A percentile compares a stretch with the other conserved stretches of the same genome.
These are phyloP conservation scores for Petaurus breviceps DNA, from an alignment of 2,113 vertebrate species.

Conservation along the genomic window DNA sequence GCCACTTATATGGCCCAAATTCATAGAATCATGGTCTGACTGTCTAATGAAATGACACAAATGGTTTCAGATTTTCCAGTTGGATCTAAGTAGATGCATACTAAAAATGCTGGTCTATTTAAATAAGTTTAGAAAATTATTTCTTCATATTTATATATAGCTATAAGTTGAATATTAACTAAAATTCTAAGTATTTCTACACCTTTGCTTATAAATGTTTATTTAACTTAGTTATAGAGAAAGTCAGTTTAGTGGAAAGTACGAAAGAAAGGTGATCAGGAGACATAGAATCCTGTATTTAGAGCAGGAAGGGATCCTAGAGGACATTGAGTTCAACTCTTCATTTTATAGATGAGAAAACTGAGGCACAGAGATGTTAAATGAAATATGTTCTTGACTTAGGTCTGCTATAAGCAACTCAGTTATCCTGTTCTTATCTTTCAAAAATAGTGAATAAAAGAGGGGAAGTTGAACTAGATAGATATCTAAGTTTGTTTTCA, in stretches of 20 bases:
- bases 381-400: background rate
- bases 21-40: background rate
- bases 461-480: background rate
- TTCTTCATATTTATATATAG: no score
- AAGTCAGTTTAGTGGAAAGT: background rate
- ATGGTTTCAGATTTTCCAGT: background rate
- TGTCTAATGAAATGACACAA: background rate
- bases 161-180: background rate
- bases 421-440: background rate
- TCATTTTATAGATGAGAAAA: background rate
- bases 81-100: background rate
- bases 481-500: background rate
- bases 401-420: no score
- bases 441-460: background rate
- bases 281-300: background rate
- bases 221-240: background rate
- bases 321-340: background rate
- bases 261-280: background rate
- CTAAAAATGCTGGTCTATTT: no score
- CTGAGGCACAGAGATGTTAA: background rate
- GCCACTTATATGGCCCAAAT: background rate
- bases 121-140: no score
- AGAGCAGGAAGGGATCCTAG: background rate
- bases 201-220: background rate
- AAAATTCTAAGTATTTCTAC: background rate